phyloP scores from a whole-genome alignment of 2,888 invertebrate species.

The Ornithoptera priamus region DNA sequence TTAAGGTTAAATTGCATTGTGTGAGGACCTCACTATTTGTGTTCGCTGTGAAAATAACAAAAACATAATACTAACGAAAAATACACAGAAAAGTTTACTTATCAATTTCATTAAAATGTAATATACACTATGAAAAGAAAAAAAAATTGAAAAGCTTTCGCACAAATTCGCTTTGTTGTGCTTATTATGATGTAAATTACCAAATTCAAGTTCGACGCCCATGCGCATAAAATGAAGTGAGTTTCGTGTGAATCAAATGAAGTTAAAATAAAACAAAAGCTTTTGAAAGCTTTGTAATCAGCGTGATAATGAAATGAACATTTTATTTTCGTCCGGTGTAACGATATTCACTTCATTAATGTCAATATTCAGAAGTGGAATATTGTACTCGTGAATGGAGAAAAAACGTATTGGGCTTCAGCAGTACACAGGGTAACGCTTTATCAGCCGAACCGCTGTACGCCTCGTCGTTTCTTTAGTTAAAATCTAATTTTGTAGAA shows the following conservation, averaged over 20 bases:
- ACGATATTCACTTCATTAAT: slow-evolving; percentile 27
- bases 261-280: slow-evolving; percentile 13
- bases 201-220: slow-evolving; percentile 1
- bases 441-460: background rate
- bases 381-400: slow-evolving; percentile 5
- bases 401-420: slow-evolving; percentile 22
- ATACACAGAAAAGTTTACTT: background rate
- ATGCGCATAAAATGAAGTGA: slow-evolving; percentile 8
- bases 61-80: slow-evolving; percentile 3
- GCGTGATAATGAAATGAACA: slow-evolving; percentile 22
- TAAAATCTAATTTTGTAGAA: background rate
- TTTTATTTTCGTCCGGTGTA: slow-evolving; percentile 22
- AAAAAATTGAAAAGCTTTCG: background rate
- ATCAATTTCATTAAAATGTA: background rate
- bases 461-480: slow-evolving; percentile 1
- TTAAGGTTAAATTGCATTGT: slow-evolving; percentile 26
- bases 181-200: slow-evolving; percentile 7
- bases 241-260: background rate
- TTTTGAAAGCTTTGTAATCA: slow-evolving; percentile 19
- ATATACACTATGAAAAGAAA: background rate
- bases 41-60: slow-evolving; percentile 1
- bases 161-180: background rate
- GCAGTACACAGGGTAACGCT: background rate
- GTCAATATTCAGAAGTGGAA: slow-evolving; percentile 20
- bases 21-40: slow-evolving; percentile 9